Evolutionary conservation across 2,113 vertebrate genomes (phyloP), one percentile per base, ranked within the genome.

Genomic region (Tamias sibiricus): DNA sequence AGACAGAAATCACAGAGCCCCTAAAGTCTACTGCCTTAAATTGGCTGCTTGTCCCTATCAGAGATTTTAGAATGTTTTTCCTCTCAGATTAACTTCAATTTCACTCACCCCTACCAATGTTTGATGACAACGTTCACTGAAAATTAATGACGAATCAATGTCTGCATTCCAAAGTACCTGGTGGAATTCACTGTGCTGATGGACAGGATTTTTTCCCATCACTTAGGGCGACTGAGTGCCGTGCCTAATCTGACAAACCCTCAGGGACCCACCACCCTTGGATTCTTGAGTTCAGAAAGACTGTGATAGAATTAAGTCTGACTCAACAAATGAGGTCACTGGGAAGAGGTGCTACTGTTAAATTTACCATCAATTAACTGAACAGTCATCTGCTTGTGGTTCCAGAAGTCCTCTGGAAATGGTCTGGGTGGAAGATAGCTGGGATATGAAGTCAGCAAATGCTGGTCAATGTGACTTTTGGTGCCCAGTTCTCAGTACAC

Each of bases 271-370:
- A 2, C 44, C 22, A 3, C 11, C 40, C 75, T 47, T 28, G 37
- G 75, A 44, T 28, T 77, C 75, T 71, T 32, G 77, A 42, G 79
- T 72, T 90, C 72, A 59, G 47, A 14, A 91, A 68, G 42, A 54
- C 17, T 76, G 91, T 85, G 76, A 62, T 22, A 16, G 94, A 93
- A 77, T 94, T 62, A 89, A 97, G 44, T 83, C 96, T 95, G 94
- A 95, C 91, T 96, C 91, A 79, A 79, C 90, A 91, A 74, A 44
- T 75, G 92, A 93, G 90, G 87, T 80, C 87, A 90, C 40, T 80
- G 83, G 92, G 64, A 93, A 94, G 62, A 93, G 74, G 75, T 0
- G 0, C 87, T 79, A 64, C 94, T 8, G 13, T 90, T 35, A 87
- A 49, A n/a, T n/a, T n/a, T 20, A 47, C 90, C 90, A 62, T 69